Evolutionary conservation across 1,140 invertebrate genomes (phyloP).

Genomic region (Pachypsylla venusta): DNA sequence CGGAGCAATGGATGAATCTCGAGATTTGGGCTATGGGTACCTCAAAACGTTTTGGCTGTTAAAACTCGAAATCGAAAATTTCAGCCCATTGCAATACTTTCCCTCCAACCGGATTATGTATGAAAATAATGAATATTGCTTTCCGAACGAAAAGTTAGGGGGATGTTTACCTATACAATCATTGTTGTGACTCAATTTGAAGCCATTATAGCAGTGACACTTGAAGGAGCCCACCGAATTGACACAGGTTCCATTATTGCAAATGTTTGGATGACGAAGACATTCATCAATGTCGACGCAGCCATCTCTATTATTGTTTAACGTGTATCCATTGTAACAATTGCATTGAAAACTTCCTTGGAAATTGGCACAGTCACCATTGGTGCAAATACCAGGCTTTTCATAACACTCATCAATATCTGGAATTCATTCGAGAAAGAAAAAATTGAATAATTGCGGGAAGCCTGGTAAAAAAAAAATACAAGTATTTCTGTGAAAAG

Average conservation of each 20-base stretch:
- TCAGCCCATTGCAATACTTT: no score
- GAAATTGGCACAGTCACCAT: slow-evolving; percentile 52
- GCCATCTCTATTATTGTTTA: slow-evolving; percentile 40
- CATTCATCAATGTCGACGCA: slow-evolving; percentile 70
- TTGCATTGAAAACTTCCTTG: slow-evolving; percentile 55
- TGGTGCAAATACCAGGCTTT: slow-evolving; percentile 45
- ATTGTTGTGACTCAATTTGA: slow-evolving; percentile 66
- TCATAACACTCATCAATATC: slow-evolving; percentile 62
- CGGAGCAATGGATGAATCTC: no score
- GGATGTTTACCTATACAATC: slow-evolving; percentile 59
- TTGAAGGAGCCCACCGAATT: slow-evolving; percentile 59
- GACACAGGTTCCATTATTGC: slow-evolving; percentile 69
- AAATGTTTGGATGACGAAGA: slow-evolving; percentile 47
- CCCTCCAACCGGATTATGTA: no score
- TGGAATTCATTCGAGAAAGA: no score
- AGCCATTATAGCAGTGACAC: slow-evolving; percentile 65
- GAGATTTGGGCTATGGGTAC: no score
- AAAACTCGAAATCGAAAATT: no score
- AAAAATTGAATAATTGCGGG: no score
- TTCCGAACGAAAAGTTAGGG: no score
- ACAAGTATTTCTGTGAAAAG: no score
- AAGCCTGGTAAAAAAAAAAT: no score
- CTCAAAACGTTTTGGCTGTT: no score
- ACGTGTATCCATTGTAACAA: slow-evolving; percentile 39
- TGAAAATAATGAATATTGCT: no score